Conservation (phyloP, 2,797 vertebrate genomes). For the Coreius guichenoti region DNA sequence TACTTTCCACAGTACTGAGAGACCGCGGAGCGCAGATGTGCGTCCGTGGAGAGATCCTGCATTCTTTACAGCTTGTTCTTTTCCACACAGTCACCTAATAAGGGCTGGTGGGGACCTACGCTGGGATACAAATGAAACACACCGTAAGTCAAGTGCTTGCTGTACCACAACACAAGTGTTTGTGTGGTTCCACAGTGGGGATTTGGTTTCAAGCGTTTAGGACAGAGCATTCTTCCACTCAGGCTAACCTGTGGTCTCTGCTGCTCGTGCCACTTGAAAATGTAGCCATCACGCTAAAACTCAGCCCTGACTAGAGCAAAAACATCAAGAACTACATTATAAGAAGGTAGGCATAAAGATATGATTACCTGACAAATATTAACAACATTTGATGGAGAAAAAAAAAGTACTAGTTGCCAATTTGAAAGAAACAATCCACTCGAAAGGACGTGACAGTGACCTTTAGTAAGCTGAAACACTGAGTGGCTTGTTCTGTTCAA, state of each 20-base stretch:
- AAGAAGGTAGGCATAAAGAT: background rate
- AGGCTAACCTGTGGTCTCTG: conserved; percentile 63
- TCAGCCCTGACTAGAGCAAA: background rate
- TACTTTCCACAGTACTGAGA: conserved; percentile 75
- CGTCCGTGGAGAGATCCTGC: conserved; percentile 54
- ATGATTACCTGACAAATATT: conserved; percentile 16
- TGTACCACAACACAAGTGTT: conserved; percentile 40
- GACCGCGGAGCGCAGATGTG: conserved; percentile 65
- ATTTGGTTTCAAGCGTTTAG: conserved; percentile 72
- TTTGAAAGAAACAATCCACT: background rate
- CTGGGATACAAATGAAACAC: conserved; percentile 75
- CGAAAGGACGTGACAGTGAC: background rate
- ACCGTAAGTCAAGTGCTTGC: conserved; percentile 65
- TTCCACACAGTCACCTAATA: conserved; percentile 73
- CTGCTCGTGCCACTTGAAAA: conserved; percentile 62
- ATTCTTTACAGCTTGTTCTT: conserved; percentile 68
- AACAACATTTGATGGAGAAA: background rate
- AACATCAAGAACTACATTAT: background rate
- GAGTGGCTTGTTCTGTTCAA: conserved; percentile 51
- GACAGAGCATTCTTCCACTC: conserved; percentile 74
- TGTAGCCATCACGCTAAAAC: conserved; percentile 3
- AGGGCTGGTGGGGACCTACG: conserved; percentile 60
- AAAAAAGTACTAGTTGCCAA: background rate
- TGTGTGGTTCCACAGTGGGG: conserved; percentile 51
- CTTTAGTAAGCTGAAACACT: conserved; percentile 19